Conservation (phyloP, 2,888 invertebrate genomes). For the Ichneumoninae sp. region DNA sequence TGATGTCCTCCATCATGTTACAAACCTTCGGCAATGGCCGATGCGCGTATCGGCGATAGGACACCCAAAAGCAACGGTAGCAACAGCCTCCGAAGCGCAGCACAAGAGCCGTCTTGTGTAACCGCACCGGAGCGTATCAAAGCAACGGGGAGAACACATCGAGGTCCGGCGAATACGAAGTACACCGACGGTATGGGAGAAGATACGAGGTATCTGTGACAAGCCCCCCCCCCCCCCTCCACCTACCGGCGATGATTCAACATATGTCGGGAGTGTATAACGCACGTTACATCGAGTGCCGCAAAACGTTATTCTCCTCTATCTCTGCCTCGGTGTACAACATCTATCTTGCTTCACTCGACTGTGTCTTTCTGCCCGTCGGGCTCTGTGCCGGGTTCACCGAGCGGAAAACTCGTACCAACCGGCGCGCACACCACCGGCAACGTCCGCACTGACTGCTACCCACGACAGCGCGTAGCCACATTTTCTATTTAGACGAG, state of each 20-base stretch:
- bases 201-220: slow-evolving; percentile 21
- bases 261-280: slow-evolving; percentile 10
- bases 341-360: slow-evolving; percentile 27
- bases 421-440: slow-evolving; percentile 1
- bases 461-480: slow-evolving; percentile 25
- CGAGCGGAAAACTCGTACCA: slow-evolving; percentile 61
- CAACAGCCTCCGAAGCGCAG: slow-evolving; percentile 27
- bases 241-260: slow-evolving; percentile 6
- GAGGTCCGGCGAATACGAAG: slow-evolving; percentile 25
- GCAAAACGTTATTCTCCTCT: slow-evolving; percentile 18
- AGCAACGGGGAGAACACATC: slow-evolving; percentile 56
- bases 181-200: not conserved
- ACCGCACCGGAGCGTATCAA: slow-evolving; percentile 69
- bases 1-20: no score
- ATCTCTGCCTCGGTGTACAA: not conserved
- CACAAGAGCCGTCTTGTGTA: slow-evolving; percentile 67
- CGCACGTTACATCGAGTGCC: slow-evolving; percentile 23
- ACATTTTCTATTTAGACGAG: slow-evolving; percentile 54
- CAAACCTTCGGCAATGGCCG: no score
- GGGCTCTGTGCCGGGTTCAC: slow-evolving; percentile 31
- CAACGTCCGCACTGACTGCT: not conserved
- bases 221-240: no score
- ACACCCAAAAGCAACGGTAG: no score
- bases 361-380: slow-evolving; percentile 36
- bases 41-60: no score